A percentile compares a stretch with the other conserved stretches of the same genome.
Evolutionary conservation across 2,113 vertebrate genomes (phyloP).

Genomic region (Diphyllodes magnificus): DNA sequence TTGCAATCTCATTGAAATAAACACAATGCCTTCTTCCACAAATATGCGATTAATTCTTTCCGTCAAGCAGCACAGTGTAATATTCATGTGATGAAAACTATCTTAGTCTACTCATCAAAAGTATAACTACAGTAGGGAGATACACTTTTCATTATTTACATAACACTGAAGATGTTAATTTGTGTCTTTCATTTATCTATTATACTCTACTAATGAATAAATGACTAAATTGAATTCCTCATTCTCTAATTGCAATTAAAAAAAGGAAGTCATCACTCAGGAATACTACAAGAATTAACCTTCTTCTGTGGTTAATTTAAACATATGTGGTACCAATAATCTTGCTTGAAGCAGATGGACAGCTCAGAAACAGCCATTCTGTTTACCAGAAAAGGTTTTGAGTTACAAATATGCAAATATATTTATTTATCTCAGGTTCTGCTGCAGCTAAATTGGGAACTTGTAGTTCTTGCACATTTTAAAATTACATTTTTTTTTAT

Average conservation of each 20-base stretch:
- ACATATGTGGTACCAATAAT: not conserved
- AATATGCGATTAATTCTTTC: not conserved
- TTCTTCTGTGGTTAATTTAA: not conserved
- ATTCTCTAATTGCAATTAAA: not conserved
- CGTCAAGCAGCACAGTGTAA: not conserved
- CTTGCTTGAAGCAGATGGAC: not conserved
- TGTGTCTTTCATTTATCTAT: not conserved
- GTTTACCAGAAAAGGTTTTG: not conserved
- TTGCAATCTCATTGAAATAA: slow-evolving; percentile 6
- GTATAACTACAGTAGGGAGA: not conserved
- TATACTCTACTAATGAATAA: slow-evolving; percentile 8
- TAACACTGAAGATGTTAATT: not conserved
- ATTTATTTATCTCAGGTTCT: not conserved
- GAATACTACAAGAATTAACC: not conserved
- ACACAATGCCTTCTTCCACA: not conserved
- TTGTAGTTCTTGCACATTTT: not conserved
- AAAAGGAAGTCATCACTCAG: not conserved
- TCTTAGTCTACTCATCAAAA: not conserved
- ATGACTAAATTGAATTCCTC: not conserved
- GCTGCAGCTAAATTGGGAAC: not conserved
- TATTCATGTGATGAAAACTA: not conserved
- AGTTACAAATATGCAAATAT: not conserved
- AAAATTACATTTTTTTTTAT: not conserved
- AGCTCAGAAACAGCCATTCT: not conserved
- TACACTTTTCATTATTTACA: slow-evolving; percentile 9